Evolutionary conservation across 1,140 invertebrate genomes (phyloP).

Genomic region (fruit fly (Drosophila melanogaster)): DNA sequence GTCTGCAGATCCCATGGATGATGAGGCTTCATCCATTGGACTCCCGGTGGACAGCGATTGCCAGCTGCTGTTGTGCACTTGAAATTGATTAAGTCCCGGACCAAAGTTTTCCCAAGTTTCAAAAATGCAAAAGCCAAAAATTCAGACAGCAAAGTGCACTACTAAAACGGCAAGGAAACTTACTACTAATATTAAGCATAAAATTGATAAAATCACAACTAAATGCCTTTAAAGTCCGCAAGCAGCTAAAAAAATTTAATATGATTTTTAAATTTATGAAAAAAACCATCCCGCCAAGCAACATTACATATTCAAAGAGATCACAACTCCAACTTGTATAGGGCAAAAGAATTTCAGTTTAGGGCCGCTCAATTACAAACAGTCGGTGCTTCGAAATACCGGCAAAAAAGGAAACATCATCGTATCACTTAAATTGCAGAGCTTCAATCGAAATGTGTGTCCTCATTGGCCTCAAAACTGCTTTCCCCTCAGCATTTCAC

Average conservation of each 20-base stretch:
- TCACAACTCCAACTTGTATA: background rate
- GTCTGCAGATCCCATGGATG: slow-evolving; percentile 1
- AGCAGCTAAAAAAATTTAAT: background rate
- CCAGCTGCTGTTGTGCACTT: slow-evolving; percentile 50
- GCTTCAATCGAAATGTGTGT: slow-evolving; percentile 1
- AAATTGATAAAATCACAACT: too few relatives aligned
- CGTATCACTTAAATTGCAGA: background rate
- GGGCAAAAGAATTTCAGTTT: background rate
- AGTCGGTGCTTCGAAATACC: background rate
- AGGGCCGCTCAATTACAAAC: background rate
- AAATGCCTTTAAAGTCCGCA: too few relatives aligned
- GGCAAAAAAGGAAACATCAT: background rate
- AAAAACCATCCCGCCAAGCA: too few relatives aligned
- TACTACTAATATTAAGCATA: background rate
- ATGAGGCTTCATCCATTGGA: background rate
- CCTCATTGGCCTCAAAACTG: slow-evolving; percentile 2
- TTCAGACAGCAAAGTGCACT: background rate
- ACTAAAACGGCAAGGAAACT: background rate
- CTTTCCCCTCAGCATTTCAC: slow-evolving; percentile 1
- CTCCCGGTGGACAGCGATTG: slow-evolving; percentile 9
- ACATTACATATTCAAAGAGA: too few relatives aligned
- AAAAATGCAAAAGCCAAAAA: slow-evolving; percentile 5
- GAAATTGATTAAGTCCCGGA: slow-evolving; percentile 63
- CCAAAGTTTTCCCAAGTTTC: slow-evolving; percentile 8
- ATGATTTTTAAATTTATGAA: background rate